Evolutionary conservation across 2,797 vertebrate genomes (phyloP).

Genomic region (Tragopan temminckii): DNA sequence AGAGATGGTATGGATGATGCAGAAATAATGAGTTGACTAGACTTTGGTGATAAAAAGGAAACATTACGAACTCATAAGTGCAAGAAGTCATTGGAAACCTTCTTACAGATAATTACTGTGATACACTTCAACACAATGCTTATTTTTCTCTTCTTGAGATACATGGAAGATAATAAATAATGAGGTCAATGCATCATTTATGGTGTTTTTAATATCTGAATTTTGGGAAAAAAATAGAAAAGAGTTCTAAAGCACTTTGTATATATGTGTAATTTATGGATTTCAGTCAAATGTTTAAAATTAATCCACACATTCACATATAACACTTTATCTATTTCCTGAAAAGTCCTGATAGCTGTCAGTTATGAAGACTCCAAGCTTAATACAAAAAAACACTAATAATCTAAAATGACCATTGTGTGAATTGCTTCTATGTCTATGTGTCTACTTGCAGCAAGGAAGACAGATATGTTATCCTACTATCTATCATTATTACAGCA

Average conservation of each 20-base stretch:
- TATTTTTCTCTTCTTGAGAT: slow-evolving; percentile 43
- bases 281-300: slow-evolving; percentile 5
- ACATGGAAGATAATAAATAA: slow-evolving; percentile 38
- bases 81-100: slow-evolving; percentile 26
- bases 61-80: not conserved
- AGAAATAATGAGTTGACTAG: slow-evolving; percentile 47
- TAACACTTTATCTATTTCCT: not conserved
- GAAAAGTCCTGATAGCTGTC: not conserved
- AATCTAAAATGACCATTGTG: not conserved
- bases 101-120: slow-evolving; percentile 13
- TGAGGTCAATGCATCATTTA: slow-evolving; percentile 26
- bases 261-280: not conserved
- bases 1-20: not conserved
- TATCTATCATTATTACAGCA: not conserved
- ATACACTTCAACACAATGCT: not conserved
- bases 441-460: not conserved
- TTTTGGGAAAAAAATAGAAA: not conserved
- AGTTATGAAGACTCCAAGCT: not conserved
- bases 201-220: slow-evolving; percentile 17
- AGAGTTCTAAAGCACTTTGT: not conserved
- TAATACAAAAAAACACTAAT: not conserved
- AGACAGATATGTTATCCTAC: not conserved
- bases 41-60: not conserved
- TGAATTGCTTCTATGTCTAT: not conserved
- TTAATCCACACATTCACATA: not conserved